Conservation (phyloP, 1,140 invertebrate species). For the Trachymyrmex cornetzi region DNA sequence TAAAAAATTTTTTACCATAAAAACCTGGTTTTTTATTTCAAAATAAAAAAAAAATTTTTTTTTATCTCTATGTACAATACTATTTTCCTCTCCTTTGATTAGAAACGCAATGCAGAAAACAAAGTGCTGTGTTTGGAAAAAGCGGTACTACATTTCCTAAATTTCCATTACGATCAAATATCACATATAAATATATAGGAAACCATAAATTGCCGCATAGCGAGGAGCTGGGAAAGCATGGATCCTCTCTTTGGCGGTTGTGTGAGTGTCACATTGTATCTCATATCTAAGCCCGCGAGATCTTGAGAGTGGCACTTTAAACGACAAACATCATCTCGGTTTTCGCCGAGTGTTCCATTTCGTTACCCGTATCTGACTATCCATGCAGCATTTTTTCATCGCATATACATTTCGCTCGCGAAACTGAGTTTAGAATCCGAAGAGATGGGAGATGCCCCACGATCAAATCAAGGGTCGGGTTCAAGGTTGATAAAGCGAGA, state of each 20-base stretch:
- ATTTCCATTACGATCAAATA: slow-evolving; percentile 21
- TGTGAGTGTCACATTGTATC: slow-evolving; percentile 6
- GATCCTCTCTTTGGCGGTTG: background rate
- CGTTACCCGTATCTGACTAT: slow-evolving; percentile 4
- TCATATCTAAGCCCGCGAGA: slow-evolving; percentile 1
- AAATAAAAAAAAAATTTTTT: no score
- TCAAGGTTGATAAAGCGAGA: background rate
- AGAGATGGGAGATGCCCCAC: background rate
- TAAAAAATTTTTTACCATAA: no score
- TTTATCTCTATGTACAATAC: no score
- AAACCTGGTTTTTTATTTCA: no score
- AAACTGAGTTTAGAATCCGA: background rate
- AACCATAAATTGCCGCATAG: background rate
- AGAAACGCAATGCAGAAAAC: background rate
- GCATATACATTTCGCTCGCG: background rate
- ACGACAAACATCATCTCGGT: slow-evolving; percentile 65
- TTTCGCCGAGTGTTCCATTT: slow-evolving; percentile 46
- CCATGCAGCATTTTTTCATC: background rate
- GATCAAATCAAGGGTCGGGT: background rate
- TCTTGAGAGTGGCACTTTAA: slow-evolving; percentile 64
- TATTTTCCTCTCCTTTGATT: background rate
- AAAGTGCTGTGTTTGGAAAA: background rate
- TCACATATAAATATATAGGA: slow-evolving; percentile 20
- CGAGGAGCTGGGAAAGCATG: background rate
- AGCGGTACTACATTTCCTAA: background rate